Evolutionary conservation across 2,113 vertebrate genomes (phyloP), one percentile per base, ranked within the genome.

Genomic region (Tylochromis polylepis): DNA sequence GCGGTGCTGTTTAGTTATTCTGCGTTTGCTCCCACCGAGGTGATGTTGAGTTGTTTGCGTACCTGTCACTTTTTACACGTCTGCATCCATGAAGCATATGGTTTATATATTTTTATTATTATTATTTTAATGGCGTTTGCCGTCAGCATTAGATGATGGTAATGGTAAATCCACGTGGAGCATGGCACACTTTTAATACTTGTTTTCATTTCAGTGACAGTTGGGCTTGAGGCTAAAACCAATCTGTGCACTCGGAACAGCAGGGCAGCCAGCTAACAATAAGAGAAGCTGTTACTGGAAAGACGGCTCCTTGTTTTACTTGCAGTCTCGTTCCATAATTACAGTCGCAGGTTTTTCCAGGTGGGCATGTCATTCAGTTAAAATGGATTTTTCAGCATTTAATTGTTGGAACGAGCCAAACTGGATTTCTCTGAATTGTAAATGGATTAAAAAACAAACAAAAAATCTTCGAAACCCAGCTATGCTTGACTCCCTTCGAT

Each of bases 141-240:
- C 87, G 5, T 24, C 12, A 4, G 86, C 87, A 11, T 36, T 46
- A 24, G 53, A 83, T 81, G 84, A 85, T 22, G 51, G 20, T 34
- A 81, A 85, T 24, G 57, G 38, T 53, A 70, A 85, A 62, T 31
- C 56, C 9, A 31, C 56, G 59, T 36, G 78, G 72, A 62, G 46
- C 72, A 15, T 8, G 20, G 70, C 36, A 31, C 41, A 51, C 3
- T 49, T 49, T 84, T 53, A 65, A 9, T 65, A 34, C 59, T 41
- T 78, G 57, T 65, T 38, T 72, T 53, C 11, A 77, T 88, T 89
- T 82, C 56, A 84, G 3, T 79, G 83, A 85, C 86, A 87, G 83
- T 82, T 77, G 85, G 22, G 49, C 85, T 83, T 6, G 77, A 82
- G 88, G 87, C 83, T 89, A 83, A 86, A 87, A 87, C 36, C 59